A percentile compares a stretch with the other conserved stretches of the same genome.
Evolutionary conservation across 2,113 vertebrate species (phyloP).

Genomic region (Sapayoa aenigma): DNA sequence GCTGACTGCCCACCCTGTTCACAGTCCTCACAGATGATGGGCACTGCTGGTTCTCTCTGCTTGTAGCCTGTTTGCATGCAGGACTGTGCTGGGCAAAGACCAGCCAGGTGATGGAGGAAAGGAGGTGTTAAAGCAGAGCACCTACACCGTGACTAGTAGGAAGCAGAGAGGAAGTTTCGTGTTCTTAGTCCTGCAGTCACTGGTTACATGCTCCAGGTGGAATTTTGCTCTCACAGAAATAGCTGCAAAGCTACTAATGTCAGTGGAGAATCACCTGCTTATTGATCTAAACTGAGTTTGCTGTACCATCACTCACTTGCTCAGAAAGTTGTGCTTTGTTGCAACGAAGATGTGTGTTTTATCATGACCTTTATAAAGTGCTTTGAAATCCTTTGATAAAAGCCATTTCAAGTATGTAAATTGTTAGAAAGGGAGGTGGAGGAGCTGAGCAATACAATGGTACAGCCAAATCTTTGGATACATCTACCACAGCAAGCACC

Average conservation of each 20-base stretch:
- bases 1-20: background rate
- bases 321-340: background rate
- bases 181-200: background rate
- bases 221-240: background rate
- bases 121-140: background rate
- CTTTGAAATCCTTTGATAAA: background rate
- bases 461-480: background rate
- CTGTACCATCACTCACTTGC: background rate
- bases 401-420: background rate
- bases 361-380: background rate
- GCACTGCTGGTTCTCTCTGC: background rate
- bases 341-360: background rate
- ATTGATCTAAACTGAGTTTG: background rate
- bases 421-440: background rate
- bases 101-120: background rate
- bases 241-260: background rate
- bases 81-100: background rate
- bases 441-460: background rate
- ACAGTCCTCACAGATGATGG: background rate
- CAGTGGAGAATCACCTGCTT: background rate
- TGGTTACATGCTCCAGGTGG: background rate
- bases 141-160: background rate
- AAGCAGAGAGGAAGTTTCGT: background rate
- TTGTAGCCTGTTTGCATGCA: background rate
- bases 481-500: background rate